Evolutionary conservation across 2,888 invertebrate genomes (phyloP), one percentile per base, ranked within the genome.

Genomic region (Kryphioiulus occultus): DNA sequence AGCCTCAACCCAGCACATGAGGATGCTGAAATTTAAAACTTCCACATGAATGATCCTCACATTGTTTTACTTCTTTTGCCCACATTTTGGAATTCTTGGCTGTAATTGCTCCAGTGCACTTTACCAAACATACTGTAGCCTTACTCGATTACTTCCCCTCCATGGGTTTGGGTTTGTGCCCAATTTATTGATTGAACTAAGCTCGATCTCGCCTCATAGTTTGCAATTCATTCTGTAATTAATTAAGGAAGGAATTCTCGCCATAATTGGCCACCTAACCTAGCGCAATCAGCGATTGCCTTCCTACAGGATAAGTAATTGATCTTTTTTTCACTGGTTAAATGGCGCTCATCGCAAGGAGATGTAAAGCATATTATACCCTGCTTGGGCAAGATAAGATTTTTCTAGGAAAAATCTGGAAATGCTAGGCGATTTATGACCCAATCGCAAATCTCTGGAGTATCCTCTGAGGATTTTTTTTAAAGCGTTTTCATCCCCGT

Each of bases 181-280:
- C 19, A n/a, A 53, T 53, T 19, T 53, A 53, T 53, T 53, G 53
- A 53, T 53, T n/a, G 53, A 53, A n/a, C n/a, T 4, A 3, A 4
- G 53, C 53, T 12, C 7, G 53, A 53, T 53, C 53, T 53, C n/a
- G 53, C 53, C n/a, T n/a, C 53, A 53, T 53, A 53, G 53, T 53
- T 53, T 53, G 53, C n/a, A 53, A 53, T 53, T 53, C 53, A n/a
- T 53, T n/a, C n/a, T n/a, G 53, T 53, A 53, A 53, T 53, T 53
- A 53, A 53, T 53, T 53, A 19, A n/a, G 53, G 53, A 53, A 19
- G 53, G 53, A 53, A 53, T 53, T 53, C 53, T 5, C 53, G n/a
- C 53, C 53, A 53, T 53, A 53, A 53, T 53, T 53, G 53, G 53
- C 53, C 53, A 53, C n/a, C 53, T 19, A 53, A n/a, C 53, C 53